These are phyloP conservation scores for Nothobranchius furzeri DNA, from an alignment of 2,113 vertebrate species.

Conservation along the genomic window DNA sequence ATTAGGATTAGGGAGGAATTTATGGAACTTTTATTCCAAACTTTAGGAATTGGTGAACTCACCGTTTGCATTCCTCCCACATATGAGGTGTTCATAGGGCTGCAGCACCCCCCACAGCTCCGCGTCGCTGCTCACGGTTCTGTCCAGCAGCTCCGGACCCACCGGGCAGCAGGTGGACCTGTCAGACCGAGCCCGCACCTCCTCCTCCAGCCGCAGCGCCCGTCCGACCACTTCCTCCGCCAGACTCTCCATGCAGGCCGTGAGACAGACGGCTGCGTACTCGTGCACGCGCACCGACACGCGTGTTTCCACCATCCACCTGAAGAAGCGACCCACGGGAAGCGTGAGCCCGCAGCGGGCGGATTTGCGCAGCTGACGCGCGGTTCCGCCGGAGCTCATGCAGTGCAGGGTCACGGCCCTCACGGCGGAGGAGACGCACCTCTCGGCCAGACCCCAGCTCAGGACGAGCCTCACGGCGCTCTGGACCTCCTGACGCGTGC, in stretches of 20 bases:
- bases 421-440: constrained; percentile 84
- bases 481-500: constrained; percentile 91
- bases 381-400: constrained; percentile 89
- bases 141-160: constrained; percentile 82
- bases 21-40: too few species aligned
- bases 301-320: constrained; percentile 97
- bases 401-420: constrained; percentile 90
- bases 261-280: constrained; percentile 88
- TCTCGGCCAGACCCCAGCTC: constrained; percentile 87
- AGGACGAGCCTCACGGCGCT: constrained; percentile 88
- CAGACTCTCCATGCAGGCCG: constrained; percentile 88
- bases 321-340: constrained; percentile 91
- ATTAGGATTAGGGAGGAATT: too few species aligned
- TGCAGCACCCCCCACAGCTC: constrained; percentile 93
- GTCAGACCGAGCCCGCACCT: constrained; percentile 29
- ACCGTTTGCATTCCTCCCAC: constrained; percentile 91
- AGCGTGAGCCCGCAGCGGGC: constrained; percentile 88
- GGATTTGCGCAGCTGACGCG: constrained; percentile 83
- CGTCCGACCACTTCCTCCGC: constrained; percentile 84
- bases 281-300: constrained; percentile 92
- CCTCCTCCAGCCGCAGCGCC: constrained; percentile 70
- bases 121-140: constrained; percentile 86
- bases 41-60: constrained; percentile 57
- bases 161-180: constrained; percentile 62
- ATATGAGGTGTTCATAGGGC: constrained; percentile 89